Conservation (phyloP, 2,113 vertebrate genomes). For the Patagioenas fasciata region DNA sequence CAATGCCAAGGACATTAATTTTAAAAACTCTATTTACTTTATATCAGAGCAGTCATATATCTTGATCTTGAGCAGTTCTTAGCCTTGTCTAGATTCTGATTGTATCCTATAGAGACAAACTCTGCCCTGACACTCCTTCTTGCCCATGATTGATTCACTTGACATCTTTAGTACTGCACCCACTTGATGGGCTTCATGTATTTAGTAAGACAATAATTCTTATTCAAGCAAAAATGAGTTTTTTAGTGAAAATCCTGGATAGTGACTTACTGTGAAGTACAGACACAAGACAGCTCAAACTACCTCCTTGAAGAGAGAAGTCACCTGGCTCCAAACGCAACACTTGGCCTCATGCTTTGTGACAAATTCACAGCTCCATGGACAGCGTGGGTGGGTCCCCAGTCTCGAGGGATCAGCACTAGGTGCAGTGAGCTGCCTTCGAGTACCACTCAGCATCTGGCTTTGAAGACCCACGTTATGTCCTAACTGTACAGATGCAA, state of each 20-base stretch:
- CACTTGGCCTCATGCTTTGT: background rate
- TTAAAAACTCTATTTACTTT: conserved; percentile 45
- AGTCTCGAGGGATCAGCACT: background rate
- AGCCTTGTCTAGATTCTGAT: background rate
- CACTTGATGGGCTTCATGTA: background rate
- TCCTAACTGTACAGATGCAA: background rate
- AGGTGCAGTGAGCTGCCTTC: background rate
- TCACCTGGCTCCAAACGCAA: background rate
- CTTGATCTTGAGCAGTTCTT: background rate
- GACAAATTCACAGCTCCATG: background rate
- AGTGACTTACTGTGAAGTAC: background rate
- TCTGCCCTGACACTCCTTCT: background rate
- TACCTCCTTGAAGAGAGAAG: background rate
- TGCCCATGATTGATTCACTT: background rate
- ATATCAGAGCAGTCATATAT: conserved; percentile 16
- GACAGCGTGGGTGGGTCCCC: background rate
- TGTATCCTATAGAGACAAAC: background rate
- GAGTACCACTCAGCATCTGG: background rate
- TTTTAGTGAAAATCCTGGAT: background rate
- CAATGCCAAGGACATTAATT: conserved; percentile 24
- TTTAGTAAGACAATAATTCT: background rate
- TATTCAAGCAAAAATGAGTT: background rate
- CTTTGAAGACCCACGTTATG: background rate
- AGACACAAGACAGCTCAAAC: background rate
- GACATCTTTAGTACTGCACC: background rate